phyloP scores from a whole-genome alignment of 2,888 invertebrate genomes.

The Agapostemon virescens region DNA sequence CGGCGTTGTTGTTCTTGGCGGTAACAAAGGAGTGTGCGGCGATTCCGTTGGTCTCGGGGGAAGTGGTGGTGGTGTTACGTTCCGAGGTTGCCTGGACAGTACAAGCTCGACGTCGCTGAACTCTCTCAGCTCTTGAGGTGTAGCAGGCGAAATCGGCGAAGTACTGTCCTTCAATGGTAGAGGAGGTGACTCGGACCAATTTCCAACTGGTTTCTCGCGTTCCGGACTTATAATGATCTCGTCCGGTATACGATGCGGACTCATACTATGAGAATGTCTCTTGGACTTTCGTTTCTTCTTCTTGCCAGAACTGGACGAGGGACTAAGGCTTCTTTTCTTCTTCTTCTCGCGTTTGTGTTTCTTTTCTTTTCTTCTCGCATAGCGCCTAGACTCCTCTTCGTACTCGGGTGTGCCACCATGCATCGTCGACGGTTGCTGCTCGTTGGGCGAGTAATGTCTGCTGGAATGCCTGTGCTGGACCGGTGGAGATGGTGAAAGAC shows the following conservation, averaged over 20 bases:
- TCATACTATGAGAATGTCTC: slow-evolving; percentile 86
- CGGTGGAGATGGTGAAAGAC: slow-evolving; percentile 81
- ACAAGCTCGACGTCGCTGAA: slow-evolving; percentile 78
- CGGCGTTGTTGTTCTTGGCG: slow-evolving; percentile 80
- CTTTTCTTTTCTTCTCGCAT: slow-evolving; percentile 78
- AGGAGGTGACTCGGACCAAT: slow-evolving; percentile 82
- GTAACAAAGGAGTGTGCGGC: slow-evolving; percentile 87
- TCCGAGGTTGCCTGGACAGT: slow-evolving; percentile 67
- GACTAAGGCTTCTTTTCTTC: slow-evolving; percentile 84
- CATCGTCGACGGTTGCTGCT: slow-evolving; percentile 67
- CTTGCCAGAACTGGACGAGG: slow-evolving; percentile 84
- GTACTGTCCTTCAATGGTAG: slow-evolving; percentile 82
- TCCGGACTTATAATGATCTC: slow-evolving; percentile 76
- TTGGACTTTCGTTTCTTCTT: slow-evolving; percentile 86
- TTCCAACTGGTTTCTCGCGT: slow-evolving; percentile 77
- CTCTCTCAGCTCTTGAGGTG: slow-evolving; percentile 81
- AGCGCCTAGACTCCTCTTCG: slow-evolving; percentile 72
- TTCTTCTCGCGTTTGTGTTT: slow-evolving; percentile 86
- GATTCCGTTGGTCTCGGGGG: slow-evolving; percentile 81
- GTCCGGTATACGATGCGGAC: slow-evolving; percentile 78
- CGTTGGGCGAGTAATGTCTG: slow-evolving; percentile 73
- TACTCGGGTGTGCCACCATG: slow-evolving; percentile 71
- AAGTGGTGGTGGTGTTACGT: slow-evolving; percentile 70
- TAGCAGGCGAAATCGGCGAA: slow-evolving; percentile 84
- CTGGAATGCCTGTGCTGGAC: slow-evolving; percentile 68